A percentile compares a stretch with the other conserved stretches of the same genome.
These are phyloP conservation scores for Coenonympha arcania DNA, from an alignment of 2,888 invertebrate genomes.

Conservation along the genomic window DNA sequence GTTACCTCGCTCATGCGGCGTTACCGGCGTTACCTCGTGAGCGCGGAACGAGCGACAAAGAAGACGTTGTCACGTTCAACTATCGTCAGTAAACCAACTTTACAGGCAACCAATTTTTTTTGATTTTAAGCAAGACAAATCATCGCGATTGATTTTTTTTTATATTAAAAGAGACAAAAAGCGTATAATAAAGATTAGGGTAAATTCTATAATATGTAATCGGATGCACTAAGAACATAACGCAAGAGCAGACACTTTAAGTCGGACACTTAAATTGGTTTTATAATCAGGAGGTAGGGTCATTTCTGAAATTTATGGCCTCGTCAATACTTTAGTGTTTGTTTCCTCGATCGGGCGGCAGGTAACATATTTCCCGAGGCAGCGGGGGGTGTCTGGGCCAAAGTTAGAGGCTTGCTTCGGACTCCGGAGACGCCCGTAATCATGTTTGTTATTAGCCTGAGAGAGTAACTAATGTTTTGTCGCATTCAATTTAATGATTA, in stretches of 20 bases:
- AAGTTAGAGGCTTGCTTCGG: conserved; percentile 40
- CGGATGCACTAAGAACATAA: conserved; percentile 36
- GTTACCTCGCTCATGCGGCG: too few relatives aligned
- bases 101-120: too few relatives aligned
- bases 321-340: conserved; percentile 60
- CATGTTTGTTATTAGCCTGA: conserved; percentile 15
- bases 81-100: too few relatives aligned
- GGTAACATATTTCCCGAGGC: conserved; percentile 60
- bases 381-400: conserved; percentile 61
- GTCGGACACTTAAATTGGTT: conserved; percentile 51
- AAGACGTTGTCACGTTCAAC: too few relatives aligned
- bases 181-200: conserved; percentile 23
- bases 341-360: conserved; percentile 57
- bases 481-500: conserved; percentile 3
- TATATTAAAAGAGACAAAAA: conserved; percentile 16
- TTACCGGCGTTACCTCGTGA: too few relatives aligned
- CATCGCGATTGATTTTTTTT: conserved; percentile 21
- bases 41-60: too few relatives aligned
- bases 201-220: conserved; percentile 24
- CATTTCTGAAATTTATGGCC: conserved; percentile 61
- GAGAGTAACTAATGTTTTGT: conserved; percentile 3
- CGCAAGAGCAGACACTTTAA: conserved; percentile 34
- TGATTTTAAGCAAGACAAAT: conserved; percentile 12
- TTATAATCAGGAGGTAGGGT: conserved; percentile 60
- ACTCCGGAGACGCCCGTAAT: conserved; percentile 22